Evolutionary conservation across 2,888 invertebrate species (phyloP), one percentile per base, ranked within the genome.

Genomic region (Tryphoninae sp.): DNA sequence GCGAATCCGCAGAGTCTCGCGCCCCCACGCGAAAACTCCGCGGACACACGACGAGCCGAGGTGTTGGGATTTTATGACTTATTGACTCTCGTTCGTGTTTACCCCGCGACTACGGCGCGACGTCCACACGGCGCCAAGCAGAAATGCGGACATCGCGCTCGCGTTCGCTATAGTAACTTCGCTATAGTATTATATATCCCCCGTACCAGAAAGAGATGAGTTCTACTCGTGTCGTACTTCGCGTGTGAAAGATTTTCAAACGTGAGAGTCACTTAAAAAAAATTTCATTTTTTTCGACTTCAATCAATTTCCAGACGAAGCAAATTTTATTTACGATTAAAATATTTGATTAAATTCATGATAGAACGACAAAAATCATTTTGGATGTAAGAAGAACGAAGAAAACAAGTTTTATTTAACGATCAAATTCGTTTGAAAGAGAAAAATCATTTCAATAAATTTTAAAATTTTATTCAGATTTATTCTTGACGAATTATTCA

Each of bases 1-100:
- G 75, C 49, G 81, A 72, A 75, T 78, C 74, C 74, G 23, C 45
- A 23, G 22, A 53, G 62, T 49, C 33, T 61, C 74, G 59, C 65
- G 45, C 74, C 64, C 67, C 67, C 78, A 72, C 62, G 81, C 71
- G 72, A 78, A 59, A 82, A 75, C 76, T 76, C 79, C 33, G 23
- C 23, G 59, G 42, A 26, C 42, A 71, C 58, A 59, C 42, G 13
- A 40, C 55, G 22, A 59, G 62, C 26, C 71, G 82, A 82, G 85
- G 85, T 87, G 88, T 87, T 88, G 87, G 86, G 76, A 86, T 89
- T 90, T 90, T 90, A 90, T 89, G 89, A 90, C 89, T 90, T 90
- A 90, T 90, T 89, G 89, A 89, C 89, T 90, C 87, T 88, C 84
- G 86, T 85, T 79, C 86, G 89, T 88, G 88, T 90, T 90, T 90